These are phyloP conservation scores for Drosophila acutilabella DNA, from an alignment of 2,888 invertebrate genomes.

Conservation along the genomic window DNA sequence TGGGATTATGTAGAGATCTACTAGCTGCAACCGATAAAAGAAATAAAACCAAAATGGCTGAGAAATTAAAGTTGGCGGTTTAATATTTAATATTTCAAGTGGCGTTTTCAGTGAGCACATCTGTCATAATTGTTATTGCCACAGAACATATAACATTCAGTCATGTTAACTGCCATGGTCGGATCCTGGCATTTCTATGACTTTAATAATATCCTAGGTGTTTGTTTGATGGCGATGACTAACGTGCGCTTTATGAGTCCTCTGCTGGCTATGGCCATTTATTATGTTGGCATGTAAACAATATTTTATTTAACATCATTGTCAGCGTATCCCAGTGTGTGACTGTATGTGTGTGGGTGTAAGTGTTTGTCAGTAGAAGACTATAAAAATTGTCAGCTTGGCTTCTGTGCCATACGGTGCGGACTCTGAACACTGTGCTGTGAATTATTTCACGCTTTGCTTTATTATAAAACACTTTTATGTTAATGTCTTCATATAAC, in stretches of 20 bases:
- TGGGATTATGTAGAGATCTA: neutral
- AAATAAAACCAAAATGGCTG: neutral
- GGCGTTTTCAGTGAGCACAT: slow-evolving; percentile 43
- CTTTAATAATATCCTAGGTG: slow-evolving; percentile 63
- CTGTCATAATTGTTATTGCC: slow-evolving; percentile 76
- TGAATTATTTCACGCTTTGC: slow-evolving; percentile 81
- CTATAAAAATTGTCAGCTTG: slow-evolving; percentile 81
- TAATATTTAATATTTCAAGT: slow-evolving; percentile 18
- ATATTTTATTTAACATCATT: slow-evolving; percentile 81
- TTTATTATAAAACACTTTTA: slow-evolving; percentile 82
- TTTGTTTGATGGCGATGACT: slow-evolving; percentile 64
- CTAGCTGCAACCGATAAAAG: neutral
- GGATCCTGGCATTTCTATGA: slow-evolving; percentile 13
- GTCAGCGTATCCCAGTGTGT: slow-evolving; percentile 42
- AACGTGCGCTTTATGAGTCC: slow-evolving; percentile 69
- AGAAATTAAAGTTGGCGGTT: neutral
- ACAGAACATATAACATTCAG: slow-evolving; percentile 8
- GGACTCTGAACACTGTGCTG: slow-evolving; percentile 51
- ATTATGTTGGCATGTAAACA: slow-evolving; percentile 79
- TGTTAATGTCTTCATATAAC: slow-evolving; percentile 80
- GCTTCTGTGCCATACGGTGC: slow-evolving; percentile 46
- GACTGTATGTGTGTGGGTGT: slow-evolving; percentile 7
- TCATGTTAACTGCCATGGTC: slow-evolving; percentile 17
- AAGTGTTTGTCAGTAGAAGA: slow-evolving; percentile 37
- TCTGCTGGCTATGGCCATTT: slow-evolving; percentile 66